Conservation (phyloP, 1,140 invertebrate genomes). For the Trichoplusia ni region DNA sequence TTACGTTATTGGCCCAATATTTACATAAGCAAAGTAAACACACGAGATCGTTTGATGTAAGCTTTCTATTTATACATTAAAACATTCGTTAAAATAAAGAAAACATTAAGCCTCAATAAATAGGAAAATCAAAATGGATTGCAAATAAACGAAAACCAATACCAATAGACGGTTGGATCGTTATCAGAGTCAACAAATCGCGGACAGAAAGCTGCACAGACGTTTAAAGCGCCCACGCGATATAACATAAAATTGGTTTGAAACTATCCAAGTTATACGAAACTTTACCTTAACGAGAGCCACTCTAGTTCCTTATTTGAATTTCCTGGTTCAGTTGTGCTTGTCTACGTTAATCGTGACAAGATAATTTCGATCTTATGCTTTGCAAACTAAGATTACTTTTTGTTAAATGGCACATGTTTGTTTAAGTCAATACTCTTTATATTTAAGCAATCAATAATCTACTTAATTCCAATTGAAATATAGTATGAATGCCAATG, state of each 20-base stretch:
- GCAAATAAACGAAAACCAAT: background rate
- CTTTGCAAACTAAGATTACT: background rate
- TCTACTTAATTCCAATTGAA: no score
- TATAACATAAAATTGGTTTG: slow-evolving; percentile 23
- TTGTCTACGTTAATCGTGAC: background rate
- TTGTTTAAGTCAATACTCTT: no score
- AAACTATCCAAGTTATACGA: slow-evolving; percentile 33
- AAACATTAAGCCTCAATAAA: background rate
- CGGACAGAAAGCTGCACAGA: background rate
- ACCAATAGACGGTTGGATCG: background rate
- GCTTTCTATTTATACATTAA: background rate
- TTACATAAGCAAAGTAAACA: background rate
- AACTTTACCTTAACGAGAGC: slow-evolving; percentile 46
- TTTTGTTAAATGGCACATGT: background rate
- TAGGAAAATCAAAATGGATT: background rate
- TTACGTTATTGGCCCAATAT: no score
- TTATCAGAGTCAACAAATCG: slow-evolving; percentile 9
- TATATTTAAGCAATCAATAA: no score
- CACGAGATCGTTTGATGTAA: background rate
- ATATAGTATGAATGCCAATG: no score
- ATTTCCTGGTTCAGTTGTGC: slow-evolving; percentile 48
- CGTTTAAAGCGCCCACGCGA: slow-evolving; percentile 1
- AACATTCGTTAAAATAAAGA: background rate
- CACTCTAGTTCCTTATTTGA: slow-evolving; percentile 57
- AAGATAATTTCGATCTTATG: slow-evolving; percentile 15